Conservation (phyloP, 2,797 vertebrate genomes). For the Onychomys torridus region DNA sequence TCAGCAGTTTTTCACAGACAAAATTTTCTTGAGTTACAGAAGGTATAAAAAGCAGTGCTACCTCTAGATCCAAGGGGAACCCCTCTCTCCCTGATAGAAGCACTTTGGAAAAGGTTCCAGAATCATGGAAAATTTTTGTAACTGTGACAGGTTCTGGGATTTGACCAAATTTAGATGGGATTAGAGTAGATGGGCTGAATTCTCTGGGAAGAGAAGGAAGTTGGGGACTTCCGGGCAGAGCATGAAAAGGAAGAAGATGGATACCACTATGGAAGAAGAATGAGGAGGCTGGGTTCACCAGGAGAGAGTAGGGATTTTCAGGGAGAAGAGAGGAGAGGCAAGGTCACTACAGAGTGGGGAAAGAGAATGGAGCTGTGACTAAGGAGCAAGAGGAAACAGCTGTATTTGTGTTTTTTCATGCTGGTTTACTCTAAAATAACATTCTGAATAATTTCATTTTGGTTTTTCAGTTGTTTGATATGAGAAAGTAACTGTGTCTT, state of each 20-base stretch:
- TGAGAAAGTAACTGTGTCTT: background rate
- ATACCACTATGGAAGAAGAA: too few relatives aligned
- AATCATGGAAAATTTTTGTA: background rate
- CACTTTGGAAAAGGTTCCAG: background rate
- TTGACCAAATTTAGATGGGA: background rate
- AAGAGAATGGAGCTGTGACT: background rate
- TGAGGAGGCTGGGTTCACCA: background rate
- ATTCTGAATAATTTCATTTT: background rate
- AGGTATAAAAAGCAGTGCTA: background rate
- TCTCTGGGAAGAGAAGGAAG: too few relatives aligned
- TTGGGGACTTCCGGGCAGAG: too few relatives aligned
- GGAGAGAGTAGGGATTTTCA: background rate
- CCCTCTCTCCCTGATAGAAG: rapidly evolving
- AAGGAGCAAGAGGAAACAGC: background rate
- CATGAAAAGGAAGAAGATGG: background rate
- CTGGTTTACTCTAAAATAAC: background rate
- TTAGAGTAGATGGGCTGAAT: too few relatives aligned
- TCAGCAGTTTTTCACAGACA: background rate
- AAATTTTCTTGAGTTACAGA: background rate
- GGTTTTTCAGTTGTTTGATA: background rate
- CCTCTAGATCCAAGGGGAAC: background rate
- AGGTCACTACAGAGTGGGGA: background rate
- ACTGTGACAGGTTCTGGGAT: background rate
- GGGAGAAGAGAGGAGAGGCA: too few relatives aligned
- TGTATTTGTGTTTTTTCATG: background rate